A percentile compares a stretch with the other conserved stretches of the same genome.
phyloP scores from a whole-genome alignment of 1,140 invertebrate genomes.

The Conopomorpha cramerella region DNA sequence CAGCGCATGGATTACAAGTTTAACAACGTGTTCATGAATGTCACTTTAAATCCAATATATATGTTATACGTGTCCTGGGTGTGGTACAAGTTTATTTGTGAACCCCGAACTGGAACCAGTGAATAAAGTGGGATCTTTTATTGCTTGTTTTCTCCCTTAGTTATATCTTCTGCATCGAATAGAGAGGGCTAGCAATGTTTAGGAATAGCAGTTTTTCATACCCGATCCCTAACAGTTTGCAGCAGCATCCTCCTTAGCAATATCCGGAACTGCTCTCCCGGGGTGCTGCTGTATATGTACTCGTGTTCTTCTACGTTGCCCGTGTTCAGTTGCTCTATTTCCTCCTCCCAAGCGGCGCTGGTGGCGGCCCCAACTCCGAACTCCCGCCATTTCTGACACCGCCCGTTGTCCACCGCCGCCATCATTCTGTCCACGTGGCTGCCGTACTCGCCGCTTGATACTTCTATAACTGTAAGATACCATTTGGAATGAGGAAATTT shows the following conservation, averaged over 20 bases:
- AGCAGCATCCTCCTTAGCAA: conserved; percentile 70
- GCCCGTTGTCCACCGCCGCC: conserved; percentile 65
- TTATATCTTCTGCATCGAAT: too few species aligned
- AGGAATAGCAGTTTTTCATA: too few species aligned
- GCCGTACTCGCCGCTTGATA: conserved; percentile 77
- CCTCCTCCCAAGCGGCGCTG: conserved; percentile 14
- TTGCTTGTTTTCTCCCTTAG: too few species aligned
- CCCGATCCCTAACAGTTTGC: conserved; percentile 74
- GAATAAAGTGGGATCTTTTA: too few species aligned
- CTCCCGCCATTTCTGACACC: conserved; percentile 52
- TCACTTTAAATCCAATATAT: too few species aligned
- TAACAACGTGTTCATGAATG: too few species aligned
- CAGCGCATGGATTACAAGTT: too few species aligned
- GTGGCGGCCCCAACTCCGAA: conserved; percentile 12
- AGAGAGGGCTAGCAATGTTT: too few species aligned
- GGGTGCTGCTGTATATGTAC: conserved; percentile 62
- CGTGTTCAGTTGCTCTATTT: conserved; percentile 25
- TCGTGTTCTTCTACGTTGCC: conserved; percentile 35
- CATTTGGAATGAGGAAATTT: too few species aligned
- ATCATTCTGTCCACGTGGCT: conserved; percentile 68
- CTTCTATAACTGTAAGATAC: conserved; percentile 72
- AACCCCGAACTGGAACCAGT: too few species aligned
- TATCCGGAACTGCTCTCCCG: conserved; percentile 69
- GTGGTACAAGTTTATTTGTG: too few species aligned
- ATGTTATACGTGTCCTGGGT: too few species aligned